Evolutionary conservation across 2,113 vertebrate genomes (phyloP).

Genomic region (Nymphicus hollandicus): DNA sequence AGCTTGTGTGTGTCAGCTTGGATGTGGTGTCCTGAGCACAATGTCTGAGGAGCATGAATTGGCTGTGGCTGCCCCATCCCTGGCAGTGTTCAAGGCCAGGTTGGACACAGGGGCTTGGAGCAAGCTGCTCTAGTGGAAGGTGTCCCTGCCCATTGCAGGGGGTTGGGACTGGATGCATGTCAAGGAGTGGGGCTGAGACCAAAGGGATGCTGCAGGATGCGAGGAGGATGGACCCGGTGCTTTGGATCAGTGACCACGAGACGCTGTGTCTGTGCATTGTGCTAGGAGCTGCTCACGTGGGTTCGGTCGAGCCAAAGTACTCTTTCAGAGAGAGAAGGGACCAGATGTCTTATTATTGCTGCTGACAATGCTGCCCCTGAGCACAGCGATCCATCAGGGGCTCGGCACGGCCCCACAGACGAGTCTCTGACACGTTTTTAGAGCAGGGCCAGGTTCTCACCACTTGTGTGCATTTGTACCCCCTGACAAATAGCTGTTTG

Average conservation of each 20-base stretch:
- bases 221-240: rapidly evolving
- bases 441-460: conserved; percentile 56
- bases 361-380: conserved; percentile 21
- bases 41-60: background rate
- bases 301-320: background rate
- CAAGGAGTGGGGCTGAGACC: background rate
- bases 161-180: background rate
- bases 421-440: conserved; percentile 12
- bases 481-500: conserved; percentile 65
- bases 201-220: background rate
- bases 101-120: background rate
- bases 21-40: background rate
- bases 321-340: conserved; percentile 17
- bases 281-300: background rate
- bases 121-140: background rate
- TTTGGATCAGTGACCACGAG: background rate
- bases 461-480: conserved; percentile 5
- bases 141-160: background rate
- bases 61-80: background rate
- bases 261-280: background rate
- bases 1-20: no score
- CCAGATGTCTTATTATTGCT: conserved; percentile 67
- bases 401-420: background rate
- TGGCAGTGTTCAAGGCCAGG: background rate
- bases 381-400: conserved; percentile 50